These are phyloP conservation scores for Muscidifurax raptorellus DNA, from an alignment of 1,140 invertebrate genomes.

Conservation along the genomic window DNA sequence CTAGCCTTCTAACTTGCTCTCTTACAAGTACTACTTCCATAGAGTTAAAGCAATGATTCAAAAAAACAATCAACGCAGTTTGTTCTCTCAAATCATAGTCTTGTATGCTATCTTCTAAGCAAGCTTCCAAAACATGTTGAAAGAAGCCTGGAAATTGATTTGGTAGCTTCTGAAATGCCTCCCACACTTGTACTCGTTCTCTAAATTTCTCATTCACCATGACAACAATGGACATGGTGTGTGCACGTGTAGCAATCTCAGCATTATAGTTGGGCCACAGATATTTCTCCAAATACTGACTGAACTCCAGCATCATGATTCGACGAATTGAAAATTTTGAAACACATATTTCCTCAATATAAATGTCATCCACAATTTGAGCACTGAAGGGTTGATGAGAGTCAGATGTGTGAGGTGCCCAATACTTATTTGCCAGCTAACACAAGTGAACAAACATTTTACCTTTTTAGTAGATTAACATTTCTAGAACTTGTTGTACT, in stretches of 20 bases:
- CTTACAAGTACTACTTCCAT: conserved; percentile 96
- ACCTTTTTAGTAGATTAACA: no score
- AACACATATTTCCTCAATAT: conserved; percentile 86
- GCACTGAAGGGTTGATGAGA: conserved; percentile 83
- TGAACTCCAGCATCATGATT: conserved; percentile 97
- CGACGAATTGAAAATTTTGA: conserved; percentile 89
- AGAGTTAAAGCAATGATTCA: conserved; percentile 98
- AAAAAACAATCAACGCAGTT: conserved; percentile 90
- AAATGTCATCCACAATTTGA: conserved; percentile 87
- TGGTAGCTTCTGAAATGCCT: conserved; percentile 88
- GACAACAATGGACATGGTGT: conserved; percentile 96
- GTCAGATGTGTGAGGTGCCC: conserved; percentile 86
- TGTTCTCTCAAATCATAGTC: conserved; percentile 85
- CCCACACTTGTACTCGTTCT: conserved; percentile 97
- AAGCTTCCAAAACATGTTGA: conserved; percentile 85
- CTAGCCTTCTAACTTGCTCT: conserved; percentile 93
- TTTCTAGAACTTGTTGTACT: no score
- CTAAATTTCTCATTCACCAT: conserved; percentile 99
- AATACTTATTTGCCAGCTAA: conserved; percentile 91
- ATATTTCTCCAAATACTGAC: conserved; percentile 97
- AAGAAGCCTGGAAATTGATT: conserved; percentile 93
- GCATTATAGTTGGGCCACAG: conserved; percentile 96
- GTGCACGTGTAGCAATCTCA: conserved; percentile 82
- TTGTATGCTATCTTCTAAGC: conserved; percentile 78
- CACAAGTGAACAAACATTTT: conserved; percentile 57